Evolutionary conservation across 2,888 invertebrate species (phyloP), one percentile per base, ranked within the genome.

Genomic region (Morpho deidamia): DNA sequence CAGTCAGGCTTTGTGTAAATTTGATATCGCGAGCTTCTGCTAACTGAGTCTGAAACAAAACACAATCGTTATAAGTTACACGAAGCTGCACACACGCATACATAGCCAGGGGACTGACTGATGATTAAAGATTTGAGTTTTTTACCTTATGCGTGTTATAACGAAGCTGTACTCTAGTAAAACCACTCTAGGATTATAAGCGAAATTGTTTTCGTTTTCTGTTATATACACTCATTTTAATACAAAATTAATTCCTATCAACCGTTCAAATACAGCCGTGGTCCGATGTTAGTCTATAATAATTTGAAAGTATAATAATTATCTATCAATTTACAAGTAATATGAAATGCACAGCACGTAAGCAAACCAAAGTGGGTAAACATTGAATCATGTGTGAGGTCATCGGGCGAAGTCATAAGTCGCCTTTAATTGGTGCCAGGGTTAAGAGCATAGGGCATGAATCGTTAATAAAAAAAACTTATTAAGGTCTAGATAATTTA

Each of bases 21-120:
- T 74, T 78, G 53, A 89, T 81, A 38, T 87, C 86, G 9, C 77
- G 73, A 4, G 87, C 81, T 62, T 85, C 85, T 4, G 85, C 76
- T 58, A 88, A 66, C 66, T 89, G 84, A 53, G 73, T 71, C 88
- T 89, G 81, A 56, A 80, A 79, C 54, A 63, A 39, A n/a, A 11
- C 39, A 39, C 23, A 23, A 23, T 23, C 23, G 2, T 23, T 23
- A 23, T 5, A 23, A 3, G 3, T 23, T 1, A 23, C 23, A 23
- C 23, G 5, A n/a, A n/a, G n/a, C n/a, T 23, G 5, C 2, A 23
- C 23, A 23, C 5, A 23, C n/a, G 23, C 2, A 23, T 23, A 23
- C 14, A 23, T 23, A 23, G 23, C 5, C 2, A 23, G 23, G 23
- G 1, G 5, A 23, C 23, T 23, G 4, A 23, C 5, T 5, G 5